These are phyloP conservation scores for Microctonus hyperodae DNA, from an alignment of 2,888 invertebrate genomes.

Conservation along the genomic window DNA sequence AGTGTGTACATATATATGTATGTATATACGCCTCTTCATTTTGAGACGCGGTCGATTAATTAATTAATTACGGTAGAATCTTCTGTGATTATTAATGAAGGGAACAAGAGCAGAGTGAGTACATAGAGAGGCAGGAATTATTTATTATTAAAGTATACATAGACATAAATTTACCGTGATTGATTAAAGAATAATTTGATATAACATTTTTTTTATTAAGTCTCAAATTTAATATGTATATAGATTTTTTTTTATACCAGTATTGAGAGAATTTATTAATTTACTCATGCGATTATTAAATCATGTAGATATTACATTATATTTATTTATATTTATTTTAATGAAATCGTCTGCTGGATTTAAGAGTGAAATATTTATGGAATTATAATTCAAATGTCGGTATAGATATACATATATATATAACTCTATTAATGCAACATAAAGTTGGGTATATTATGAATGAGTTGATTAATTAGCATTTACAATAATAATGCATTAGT, in stretches of 20 bases:
- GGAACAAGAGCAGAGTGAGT: constrained; percentile 1
- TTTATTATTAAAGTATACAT: constrained; percentile 8
- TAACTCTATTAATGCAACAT: constrained; percentile 19
- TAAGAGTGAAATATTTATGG: neutral
- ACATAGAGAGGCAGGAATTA: constrained; percentile 7
- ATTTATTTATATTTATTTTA: constrained; percentile 13
- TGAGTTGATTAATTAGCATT: constrained; percentile 44
- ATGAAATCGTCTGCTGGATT: neutral
- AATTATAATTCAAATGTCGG: constrained; percentile 2
- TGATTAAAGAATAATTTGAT: neutral
- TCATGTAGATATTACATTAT: too few species aligned
- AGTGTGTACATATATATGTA: neutral
- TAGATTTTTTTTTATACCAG: neutral
- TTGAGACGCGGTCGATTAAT: constrained; percentile 9
- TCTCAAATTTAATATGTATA: neutral
- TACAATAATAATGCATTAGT: constrained; percentile 50
- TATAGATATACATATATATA: neutral
- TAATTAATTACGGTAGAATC: constrained; percentile 25
- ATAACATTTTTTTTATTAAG: neutral
- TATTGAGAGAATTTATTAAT: too few species aligned
- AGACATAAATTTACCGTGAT: neutral
- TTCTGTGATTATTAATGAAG: constrained; percentile 26
- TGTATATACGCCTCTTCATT: neutral
- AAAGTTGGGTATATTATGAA: constrained; percentile 34
- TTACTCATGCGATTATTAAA: too few species aligned